Evolutionary conservation across 2,113 vertebrate genomes (phyloP).

Genomic region (Burhinus oedicnemus): DNA sequence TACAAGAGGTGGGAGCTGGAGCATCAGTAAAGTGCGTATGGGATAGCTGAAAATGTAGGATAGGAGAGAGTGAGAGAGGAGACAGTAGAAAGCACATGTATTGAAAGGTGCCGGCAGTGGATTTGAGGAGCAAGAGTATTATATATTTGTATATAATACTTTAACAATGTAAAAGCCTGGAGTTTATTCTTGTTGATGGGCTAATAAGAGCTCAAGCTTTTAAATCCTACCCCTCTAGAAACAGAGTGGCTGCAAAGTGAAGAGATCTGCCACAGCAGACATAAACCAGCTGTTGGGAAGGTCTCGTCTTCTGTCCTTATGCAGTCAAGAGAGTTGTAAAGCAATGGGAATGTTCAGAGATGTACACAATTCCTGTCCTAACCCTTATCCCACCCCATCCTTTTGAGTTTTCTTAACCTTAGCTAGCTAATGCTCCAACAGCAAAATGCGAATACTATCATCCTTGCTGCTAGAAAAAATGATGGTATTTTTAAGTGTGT

Average conservation of each 20-base stretch:
- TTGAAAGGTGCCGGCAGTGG: not conserved
- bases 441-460: not conserved
- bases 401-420: not conserved
- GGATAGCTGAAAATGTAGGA: not conserved
- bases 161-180: not conserved
- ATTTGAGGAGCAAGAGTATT: not conserved
- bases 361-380: not conserved
- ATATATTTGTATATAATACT: not conserved
- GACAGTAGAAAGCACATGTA: not conserved
- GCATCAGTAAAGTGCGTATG: not conserved
- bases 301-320: not conserved
- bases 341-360: not conserved
- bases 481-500: not conserved
- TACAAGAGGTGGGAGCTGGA: not conserved
- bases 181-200: not conserved
- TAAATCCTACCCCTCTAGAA: not conserved
- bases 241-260: not conserved
- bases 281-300: not conserved
- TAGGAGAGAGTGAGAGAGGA: not conserved
- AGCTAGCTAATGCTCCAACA: not conserved
- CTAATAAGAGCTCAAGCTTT: not conserved
- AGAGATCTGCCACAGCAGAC: not conserved
- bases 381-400: not conserved
- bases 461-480: not conserved
- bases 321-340: not conserved